Evolutionary conservation across 2,113 vertebrate species (phyloP).

Genomic region (Sitta europaea): DNA sequence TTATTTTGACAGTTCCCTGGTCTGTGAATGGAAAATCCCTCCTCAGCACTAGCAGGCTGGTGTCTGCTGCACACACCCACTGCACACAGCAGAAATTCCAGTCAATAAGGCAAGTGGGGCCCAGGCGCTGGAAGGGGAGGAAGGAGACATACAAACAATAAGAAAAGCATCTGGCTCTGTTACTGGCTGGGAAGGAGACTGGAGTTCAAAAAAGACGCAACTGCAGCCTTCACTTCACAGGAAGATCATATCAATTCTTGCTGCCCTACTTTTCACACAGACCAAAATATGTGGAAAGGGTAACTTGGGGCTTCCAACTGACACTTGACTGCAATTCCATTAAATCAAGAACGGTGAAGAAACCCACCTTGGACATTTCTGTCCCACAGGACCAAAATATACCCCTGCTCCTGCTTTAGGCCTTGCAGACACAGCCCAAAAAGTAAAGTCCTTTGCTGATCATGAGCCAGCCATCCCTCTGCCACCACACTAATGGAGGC

Average conservation of each 20-base stretch:
- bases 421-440: neutral
- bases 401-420: neutral
- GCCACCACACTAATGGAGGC: constrained; percentile 79
- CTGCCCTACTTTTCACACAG: constrained; percentile 38
- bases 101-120: constrained; percentile 67
- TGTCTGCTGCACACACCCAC: constrained; percentile 70
- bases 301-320: constrained; percentile 6
- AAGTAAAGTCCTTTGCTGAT: constrained; percentile 47
- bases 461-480: constrained; percentile 66
- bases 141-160: constrained; percentile 69
- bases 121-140: constrained; percentile 66
- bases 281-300: constrained; percentile 24
- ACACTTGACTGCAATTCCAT: neutral
- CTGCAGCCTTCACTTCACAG: constrained; percentile 32
- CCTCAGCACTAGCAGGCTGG: constrained; percentile 56
- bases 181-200: constrained; percentile 57
- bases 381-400: neutral
- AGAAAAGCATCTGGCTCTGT: constrained; percentile 69
- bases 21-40: constrained; percentile 69
- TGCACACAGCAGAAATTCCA: constrained; percentile 68
- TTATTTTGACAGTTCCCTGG: constrained; percentile 62
- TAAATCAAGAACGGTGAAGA: neutral
- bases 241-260: constrained; percentile 48
- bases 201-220: constrained; percentile 42
- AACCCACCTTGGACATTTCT: neutral